Base-by-base conservation (phyloP, 2,113 vertebrate genomes). In the Cyanistes caeruleus region DNA sequence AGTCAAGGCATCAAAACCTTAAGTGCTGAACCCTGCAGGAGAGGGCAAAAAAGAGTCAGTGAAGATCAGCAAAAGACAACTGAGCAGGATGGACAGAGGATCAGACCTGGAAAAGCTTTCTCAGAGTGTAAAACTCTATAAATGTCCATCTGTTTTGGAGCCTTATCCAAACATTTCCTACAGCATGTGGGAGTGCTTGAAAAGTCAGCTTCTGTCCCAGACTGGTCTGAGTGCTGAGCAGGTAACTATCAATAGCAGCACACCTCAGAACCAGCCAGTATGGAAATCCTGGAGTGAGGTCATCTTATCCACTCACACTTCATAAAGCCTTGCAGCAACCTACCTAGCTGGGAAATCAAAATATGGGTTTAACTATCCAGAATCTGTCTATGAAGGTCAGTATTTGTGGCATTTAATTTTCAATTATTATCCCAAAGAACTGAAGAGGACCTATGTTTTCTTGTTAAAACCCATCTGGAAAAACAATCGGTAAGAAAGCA, bases 221-320 rank as follows among this genome's bases (percentile, higher is more conserved):
- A 52, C 33, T 74, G 31, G 15, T 46, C 43, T 48, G 76, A 67
- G 43, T 67, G 51, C 59, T 58, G 37, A 80, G 67, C 72, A 94
- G 90, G 85, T 94, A 89, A 70, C 59, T 43, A 46, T 55, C 76
- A 70, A 18, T 46, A 74, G 59, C 88, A 92, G 76, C 83, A 88
- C 37, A 70, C 63, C 72, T 12, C 83, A 56, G 76, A 93, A 86
- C 7, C 33, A 84, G 76, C 30, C 68, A 67, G 79, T 5, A 75
- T 0, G 0, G 76, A 95, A 95, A 92, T 86, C 64, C 72, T 81
- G 51, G n/a, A 27, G 59, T 88, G 86, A 93, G 48, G 83, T 90
- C 93, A 95, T 81, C 64, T 81, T 77, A 73, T 55, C 83, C 64
- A 31, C 68, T 93, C 89, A 86, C 95, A 97, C 68, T 68, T 90